These are phyloP conservation scores for Rhincodon typus DNA, from an alignment of 2,797 vertebrate species.

Conservation along the genomic window DNA sequence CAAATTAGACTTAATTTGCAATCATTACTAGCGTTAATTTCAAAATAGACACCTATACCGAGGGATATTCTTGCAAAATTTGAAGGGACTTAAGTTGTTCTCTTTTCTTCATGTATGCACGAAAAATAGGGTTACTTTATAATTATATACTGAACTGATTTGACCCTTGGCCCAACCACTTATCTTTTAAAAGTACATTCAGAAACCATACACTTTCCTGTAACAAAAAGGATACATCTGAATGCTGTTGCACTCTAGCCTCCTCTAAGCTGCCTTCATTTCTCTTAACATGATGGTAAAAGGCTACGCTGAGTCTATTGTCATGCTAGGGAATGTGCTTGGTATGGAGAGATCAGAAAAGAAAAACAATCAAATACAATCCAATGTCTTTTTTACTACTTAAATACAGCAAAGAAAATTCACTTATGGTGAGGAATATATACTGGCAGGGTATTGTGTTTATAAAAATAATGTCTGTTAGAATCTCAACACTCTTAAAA, in stretches of 20 bases:
- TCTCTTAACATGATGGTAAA: not conserved
- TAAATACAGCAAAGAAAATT: not conserved
- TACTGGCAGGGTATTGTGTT: not conserved
- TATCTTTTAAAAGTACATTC: not conserved
- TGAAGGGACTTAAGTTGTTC: not conserved
- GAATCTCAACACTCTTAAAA: not conserved
- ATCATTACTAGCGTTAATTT: not conserved
- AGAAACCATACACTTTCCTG: not conserved
- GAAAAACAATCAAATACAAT: not conserved
- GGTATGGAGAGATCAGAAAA: not conserved
- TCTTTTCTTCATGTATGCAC: too few species aligned
- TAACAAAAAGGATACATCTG: not conserved
- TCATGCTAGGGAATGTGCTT: too few species aligned
- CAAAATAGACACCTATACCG: not conserved
- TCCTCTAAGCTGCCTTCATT: not conserved
- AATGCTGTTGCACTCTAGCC: too few species aligned
- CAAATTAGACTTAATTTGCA: not conserved
- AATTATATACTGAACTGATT: not conserved
- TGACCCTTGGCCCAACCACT: not conserved
- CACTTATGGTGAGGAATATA: not conserved
- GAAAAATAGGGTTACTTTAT: not conserved
- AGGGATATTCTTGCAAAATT: not conserved
- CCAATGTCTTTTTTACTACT: not conserved
- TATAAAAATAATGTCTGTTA: not conserved
- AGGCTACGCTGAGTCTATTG: not conserved